These are phyloP conservation scores for Tiaroga cobitis DNA, from an alignment of 2,797 vertebrate species.

Conservation along the genomic window DNA sequence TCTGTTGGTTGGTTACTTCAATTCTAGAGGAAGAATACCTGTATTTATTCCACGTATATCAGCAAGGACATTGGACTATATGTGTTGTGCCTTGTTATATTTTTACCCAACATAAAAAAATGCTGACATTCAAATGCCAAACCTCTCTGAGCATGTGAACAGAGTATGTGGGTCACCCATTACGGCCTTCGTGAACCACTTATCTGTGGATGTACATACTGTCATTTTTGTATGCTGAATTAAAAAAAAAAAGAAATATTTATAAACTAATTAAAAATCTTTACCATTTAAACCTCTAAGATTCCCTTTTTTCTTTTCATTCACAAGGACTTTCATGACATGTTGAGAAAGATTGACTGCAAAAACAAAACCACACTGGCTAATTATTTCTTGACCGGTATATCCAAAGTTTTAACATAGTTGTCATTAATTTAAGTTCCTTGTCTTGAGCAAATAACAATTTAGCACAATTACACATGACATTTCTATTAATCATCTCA, in stretches of 20 bases:
- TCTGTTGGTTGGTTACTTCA: slow-evolving; percentile 65
- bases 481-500: slow-evolving; percentile 60
- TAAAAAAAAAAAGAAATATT: slow-evolving; percentile 87
- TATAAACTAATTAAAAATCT: slow-evolving; percentile 88
- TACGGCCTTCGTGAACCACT: slow-evolving; percentile 86
- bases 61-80: slow-evolving; percentile 65
- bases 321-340: neutral
- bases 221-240: slow-evolving; percentile 91
- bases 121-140: slow-evolving; percentile 46
- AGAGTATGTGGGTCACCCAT: slow-evolving; percentile 68
- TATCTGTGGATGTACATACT: slow-evolving; percentile 93
- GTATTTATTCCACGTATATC: slow-evolving; percentile 65
- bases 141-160: slow-evolving; percentile 73
- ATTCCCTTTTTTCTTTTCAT: slow-evolving; percentile 39
- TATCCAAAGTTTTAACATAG: slow-evolving; percentile 29
- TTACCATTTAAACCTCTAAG: slow-evolving; percentile 63
- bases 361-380: slow-evolving; percentile 30
- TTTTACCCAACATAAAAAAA: slow-evolving; percentile 66
- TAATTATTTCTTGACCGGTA: slow-evolving; percentile 8
- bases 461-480: slow-evolving; percentile 59
- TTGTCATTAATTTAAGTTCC: slow-evolving; percentile 61
- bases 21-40: slow-evolving; percentile 58
- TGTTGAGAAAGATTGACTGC: slow-evolving; percentile 42
- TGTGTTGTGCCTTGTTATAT: slow-evolving; percentile 70
- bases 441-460: slow-evolving; percentile 64